Conservation (phyloP, 1,140 invertebrate species). For the Gonioctena quinquepunctata region DNA sequence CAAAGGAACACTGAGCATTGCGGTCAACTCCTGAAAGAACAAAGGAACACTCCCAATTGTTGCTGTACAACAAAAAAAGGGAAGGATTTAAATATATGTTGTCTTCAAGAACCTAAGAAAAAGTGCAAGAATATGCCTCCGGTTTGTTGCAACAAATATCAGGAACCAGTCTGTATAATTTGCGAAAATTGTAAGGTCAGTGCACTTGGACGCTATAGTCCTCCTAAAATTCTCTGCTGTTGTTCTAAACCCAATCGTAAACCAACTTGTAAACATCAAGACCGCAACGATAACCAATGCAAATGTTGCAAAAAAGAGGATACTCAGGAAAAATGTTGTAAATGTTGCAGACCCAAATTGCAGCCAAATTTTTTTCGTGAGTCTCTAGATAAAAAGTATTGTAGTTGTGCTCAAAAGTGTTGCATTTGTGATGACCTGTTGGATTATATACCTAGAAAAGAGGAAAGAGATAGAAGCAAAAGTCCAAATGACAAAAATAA, state of each 20-base stretch:
- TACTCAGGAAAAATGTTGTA: neutral
- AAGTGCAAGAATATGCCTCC: neutral
- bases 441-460: slow-evolving; percentile 15
- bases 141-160: neutral
- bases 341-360: slow-evolving; percentile 3
- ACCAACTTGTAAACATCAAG: neutral
- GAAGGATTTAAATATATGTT: no score
- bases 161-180: neutral
- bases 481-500: neutral
- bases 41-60: neutral
- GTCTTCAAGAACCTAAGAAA: neutral
- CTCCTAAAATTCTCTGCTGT: neutral
- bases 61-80: neutral
- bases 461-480: neutral
- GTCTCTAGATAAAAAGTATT: neutral
- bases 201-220: neutral
- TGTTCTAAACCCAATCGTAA: neutral
- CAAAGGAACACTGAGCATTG: neutral
- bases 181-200: neutral
- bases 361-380: neutral
- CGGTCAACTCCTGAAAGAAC: neutral
- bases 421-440: neutral
- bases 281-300: neutral
- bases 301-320: neutral
- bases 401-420: neutral